A percentile compares a stretch with the other conserved stretches of the same genome.
Conservation (phyloP, 2,113 vertebrate genomes). For the Onychostruthus taczanowskii region DNA sequence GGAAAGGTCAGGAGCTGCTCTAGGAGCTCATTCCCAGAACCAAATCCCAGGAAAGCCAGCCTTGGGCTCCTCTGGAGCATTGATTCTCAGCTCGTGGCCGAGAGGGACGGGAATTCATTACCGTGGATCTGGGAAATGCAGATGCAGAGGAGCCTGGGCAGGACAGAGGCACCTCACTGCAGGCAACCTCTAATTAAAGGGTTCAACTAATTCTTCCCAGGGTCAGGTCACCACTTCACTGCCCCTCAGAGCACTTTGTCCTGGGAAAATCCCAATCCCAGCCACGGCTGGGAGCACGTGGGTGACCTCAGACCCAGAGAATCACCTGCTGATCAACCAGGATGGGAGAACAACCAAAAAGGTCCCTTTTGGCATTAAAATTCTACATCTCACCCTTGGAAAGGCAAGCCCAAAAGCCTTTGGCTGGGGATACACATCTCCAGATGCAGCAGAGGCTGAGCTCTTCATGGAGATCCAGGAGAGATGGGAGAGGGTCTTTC, state of each 20-base stretch:
- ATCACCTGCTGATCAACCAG: not conserved
- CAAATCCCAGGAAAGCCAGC: not conserved
- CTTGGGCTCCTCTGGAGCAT: not conserved
- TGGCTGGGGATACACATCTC: rapidly evolving
- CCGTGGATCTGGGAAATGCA: not conserved
- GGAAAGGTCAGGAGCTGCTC: not conserved
- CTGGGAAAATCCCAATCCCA: not conserved
- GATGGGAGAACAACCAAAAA: not conserved
- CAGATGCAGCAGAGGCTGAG: not conserved
- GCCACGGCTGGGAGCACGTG: not conserved
- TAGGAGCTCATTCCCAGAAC: not conserved
- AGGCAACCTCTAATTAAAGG: not conserved
- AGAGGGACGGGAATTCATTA: not conserved
- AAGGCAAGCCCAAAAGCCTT: not conserved
- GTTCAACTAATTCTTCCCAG: not conserved
- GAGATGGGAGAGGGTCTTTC: not conserved
- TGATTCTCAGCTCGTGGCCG: not conserved
- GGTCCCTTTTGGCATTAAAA: not conserved
- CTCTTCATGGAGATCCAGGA: rapidly evolving
- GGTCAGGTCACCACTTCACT: not conserved
- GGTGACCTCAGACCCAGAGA: not conserved
- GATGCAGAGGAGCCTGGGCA: not conserved
- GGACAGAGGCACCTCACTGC: not conserved
- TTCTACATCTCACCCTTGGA: rapidly evolving
- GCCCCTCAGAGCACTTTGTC: not conserved